A percentile compares a stretch with the other conserved stretches of the same genome.
Conservation (phyloP, 2,113 vertebrate genomes). For the Poecilia latipinna region DNA sequence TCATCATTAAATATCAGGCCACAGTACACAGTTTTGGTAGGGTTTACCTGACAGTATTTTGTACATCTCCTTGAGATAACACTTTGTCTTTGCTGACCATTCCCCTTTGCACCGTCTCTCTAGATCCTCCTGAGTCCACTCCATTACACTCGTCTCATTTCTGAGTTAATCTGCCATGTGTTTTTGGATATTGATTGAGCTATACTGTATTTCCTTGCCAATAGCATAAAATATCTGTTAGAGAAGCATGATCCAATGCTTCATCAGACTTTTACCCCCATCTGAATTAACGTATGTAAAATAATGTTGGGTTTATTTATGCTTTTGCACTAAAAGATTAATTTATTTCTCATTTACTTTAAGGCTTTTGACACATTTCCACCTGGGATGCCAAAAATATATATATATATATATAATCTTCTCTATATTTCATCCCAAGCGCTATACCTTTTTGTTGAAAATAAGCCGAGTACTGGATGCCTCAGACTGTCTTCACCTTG, state of each 20-base stretch:
- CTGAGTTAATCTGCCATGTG: background rate
- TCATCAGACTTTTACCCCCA: too few relatives aligned
- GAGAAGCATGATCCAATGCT: background rate
- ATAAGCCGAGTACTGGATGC: constrained; percentile 41
- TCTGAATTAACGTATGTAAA: background rate
- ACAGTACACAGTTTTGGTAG: background rate
- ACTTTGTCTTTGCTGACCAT: too few relatives aligned
- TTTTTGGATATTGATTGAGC: background rate
- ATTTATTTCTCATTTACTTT: too few relatives aligned
- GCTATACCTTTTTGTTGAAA: constrained; percentile 33
- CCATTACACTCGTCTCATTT: background rate
- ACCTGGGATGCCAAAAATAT: background rate
- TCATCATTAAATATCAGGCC: background rate
- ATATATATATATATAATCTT: background rate
- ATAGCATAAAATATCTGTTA: background rate
- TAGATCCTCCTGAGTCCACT: background rate
- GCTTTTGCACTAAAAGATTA: background rate
- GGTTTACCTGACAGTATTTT: background rate
- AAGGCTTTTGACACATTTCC: too few relatives aligned
- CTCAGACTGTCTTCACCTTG: constrained; percentile 43
- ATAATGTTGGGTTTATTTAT: background rate
- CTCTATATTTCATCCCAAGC: constrained; percentile 20
- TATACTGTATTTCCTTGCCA: background rate
- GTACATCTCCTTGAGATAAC: background rate
- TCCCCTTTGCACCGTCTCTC: too few relatives aligned